A percentile compares a stretch with the other conserved stretches of the same genome.
Evolutionary conservation across 2,113 vertebrate species (phyloP).

Genomic region (Hippocampus guttulatus): DNA sequence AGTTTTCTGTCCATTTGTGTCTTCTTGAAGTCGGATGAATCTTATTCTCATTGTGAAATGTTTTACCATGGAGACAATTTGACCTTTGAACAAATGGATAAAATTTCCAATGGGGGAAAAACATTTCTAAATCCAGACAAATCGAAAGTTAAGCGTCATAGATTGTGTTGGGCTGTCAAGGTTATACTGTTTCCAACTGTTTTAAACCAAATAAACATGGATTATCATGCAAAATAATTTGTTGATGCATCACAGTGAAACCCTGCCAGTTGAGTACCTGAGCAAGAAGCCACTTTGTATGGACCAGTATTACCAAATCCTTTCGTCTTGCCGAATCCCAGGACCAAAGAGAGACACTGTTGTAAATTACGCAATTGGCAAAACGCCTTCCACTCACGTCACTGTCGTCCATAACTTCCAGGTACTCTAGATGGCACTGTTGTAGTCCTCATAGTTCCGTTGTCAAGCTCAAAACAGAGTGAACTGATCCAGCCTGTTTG

Average conservation of each 20-base stretch:
- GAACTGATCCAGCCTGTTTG: not conserved
- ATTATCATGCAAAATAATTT: not conserved
- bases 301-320: constrained; percentile 96
- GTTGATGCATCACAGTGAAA: constrained; percentile 72
- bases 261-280: constrained; percentile 84
- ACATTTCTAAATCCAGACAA: not conserved
- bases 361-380: constrained; percentile 76
- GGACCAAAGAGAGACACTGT: constrained; percentile 87
- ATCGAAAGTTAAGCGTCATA: not conserved
- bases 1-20: not conserved
- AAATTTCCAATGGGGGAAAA: not conserved
- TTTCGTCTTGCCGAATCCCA: constrained; percentile 91
- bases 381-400: constrained; percentile 80
- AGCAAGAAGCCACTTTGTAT: constrained; percentile 89
- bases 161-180: not conserved
- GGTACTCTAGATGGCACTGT: constrained; percentile 63
- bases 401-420: constrained; percentile 98
- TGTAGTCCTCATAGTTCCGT: not conserved
- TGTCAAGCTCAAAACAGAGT: not conserved
- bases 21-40: not conserved
- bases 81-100: not conserved
- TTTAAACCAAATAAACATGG: not conserved
- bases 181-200: not conserved
- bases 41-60: not conserved
- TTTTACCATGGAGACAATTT: not conserved